These are phyloP conservation scores for Struthidea cinerea DNA, from an alignment of 2,113 vertebrate species.

Conservation along the genomic window DNA sequence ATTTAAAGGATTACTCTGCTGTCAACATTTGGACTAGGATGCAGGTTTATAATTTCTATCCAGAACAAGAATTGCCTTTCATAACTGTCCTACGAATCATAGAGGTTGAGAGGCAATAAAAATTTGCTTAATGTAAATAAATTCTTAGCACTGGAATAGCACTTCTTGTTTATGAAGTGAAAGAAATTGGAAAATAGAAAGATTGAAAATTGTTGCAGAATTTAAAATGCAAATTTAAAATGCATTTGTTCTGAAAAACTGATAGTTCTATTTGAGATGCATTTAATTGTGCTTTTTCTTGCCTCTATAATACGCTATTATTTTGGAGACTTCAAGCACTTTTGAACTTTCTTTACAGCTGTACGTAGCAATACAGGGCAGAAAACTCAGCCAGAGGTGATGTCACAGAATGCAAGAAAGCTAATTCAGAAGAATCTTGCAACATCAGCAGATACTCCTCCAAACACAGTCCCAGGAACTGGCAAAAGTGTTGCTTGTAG, in stretches of 20 bases:
- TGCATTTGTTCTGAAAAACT: neutral
- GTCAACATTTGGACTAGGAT: neutral
- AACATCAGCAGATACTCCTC: conserved; percentile 92
- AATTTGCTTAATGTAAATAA: neutral
- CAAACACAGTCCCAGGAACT: conserved; percentile 81
- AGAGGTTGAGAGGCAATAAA: neutral
- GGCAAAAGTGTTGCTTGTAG: conserved; percentile 90
- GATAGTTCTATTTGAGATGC: neutral
- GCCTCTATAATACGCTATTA: neutral
- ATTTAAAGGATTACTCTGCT: neutral
- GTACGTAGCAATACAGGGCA: conserved; percentile 88
- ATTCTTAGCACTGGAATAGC: neutral
- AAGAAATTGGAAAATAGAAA: neutral
- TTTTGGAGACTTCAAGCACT: neutral
- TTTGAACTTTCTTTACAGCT: conserved; percentile 68
- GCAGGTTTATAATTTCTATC: neutral
- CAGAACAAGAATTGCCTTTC: neutral
- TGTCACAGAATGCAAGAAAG: conserved; percentile 96
- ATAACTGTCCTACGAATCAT: neutral
- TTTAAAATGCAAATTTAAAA: neutral
- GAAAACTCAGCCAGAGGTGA: conserved; percentile 94
- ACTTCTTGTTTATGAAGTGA: neutral
- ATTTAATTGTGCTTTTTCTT: neutral
- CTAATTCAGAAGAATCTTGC: conserved; percentile 88
- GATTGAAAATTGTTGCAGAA: neutral